Percentiles rank a stretch among this genome's conserved stretches.
phyloP scores from a whole-genome alignment of 1,140 invertebrate species.

The Geopemphigus sp. region DNA sequence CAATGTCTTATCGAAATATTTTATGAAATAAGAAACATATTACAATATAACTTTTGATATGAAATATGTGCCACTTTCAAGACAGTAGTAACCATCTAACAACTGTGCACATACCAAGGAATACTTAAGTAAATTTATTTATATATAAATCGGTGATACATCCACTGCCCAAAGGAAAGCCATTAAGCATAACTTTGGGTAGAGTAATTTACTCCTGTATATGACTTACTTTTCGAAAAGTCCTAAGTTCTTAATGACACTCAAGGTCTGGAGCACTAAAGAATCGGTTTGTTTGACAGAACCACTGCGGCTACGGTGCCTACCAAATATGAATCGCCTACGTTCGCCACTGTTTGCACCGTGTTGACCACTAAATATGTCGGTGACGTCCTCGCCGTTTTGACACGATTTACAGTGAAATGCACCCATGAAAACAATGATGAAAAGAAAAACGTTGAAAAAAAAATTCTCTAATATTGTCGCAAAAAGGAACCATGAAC shows the following conservation, averaged over 20 bases:
- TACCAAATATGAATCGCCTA: not conserved
- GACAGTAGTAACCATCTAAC: too few species aligned
- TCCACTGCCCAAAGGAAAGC: too few species aligned
- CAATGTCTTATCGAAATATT: too few species aligned
- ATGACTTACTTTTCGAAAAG: constrained; percentile 34
- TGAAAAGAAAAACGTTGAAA: too few species aligned
- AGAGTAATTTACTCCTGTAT: not conserved
- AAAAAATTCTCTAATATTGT: not conserved
- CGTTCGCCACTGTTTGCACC: not conserved
- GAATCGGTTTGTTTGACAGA: constrained; percentile 27
- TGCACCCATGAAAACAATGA: constrained; percentile 38
- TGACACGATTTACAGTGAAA: constrained; percentile 48
- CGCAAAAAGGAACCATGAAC: not conserved
- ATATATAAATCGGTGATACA: too few species aligned
- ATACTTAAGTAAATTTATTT: too few species aligned
- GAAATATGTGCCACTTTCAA: too few species aligned
- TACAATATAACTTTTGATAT: too few species aligned
- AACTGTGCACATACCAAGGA: too few species aligned
- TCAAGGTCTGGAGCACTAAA: constrained; percentile 26
- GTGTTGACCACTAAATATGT: constrained; percentile 13
- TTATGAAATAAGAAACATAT: too few species aligned
- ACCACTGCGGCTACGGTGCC: constrained; percentile 28
- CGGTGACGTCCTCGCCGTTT: constrained; percentile 8
- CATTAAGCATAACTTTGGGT: too few species aligned
- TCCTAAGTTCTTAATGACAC: constrained; percentile 40